Conservation (phyloP, 2,113 vertebrate genomes). For the Bungarus multicinctus region DNA sequence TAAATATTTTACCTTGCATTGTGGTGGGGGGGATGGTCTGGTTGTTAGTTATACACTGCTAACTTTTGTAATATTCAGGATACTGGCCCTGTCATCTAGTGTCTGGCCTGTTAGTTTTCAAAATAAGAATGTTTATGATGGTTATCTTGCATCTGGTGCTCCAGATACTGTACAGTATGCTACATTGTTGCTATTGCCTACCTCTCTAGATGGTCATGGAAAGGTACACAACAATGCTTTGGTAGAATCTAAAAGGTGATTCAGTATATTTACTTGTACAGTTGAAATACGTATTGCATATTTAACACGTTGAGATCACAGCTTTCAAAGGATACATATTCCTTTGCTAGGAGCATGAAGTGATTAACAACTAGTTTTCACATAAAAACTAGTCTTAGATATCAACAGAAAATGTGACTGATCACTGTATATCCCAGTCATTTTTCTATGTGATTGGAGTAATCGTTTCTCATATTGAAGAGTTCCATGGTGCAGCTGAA, state of each 20-base stretch:
- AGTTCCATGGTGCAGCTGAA: constrained; percentile 66
- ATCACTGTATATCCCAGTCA: constrained; percentile 64
- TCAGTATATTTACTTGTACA: neutral
- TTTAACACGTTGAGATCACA: neutral
- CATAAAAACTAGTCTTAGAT: constrained; percentile 1
- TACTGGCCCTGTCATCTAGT: neutral
- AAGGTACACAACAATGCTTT: neutral
- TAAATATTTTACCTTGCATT: neutral
- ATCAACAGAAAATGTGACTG: constrained; percentile 51
- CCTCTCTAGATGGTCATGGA: neutral
- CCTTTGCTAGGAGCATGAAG: neutral
- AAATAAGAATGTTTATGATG: neutral
- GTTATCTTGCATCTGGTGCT: neutral
- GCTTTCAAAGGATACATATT: neutral
- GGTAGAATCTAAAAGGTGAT: neutral
- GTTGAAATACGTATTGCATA: neutral
- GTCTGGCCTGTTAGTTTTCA: neutral
- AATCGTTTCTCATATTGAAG: constrained; percentile 66
- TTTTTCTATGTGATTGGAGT: constrained; percentile 72
- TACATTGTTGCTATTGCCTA: neutral
- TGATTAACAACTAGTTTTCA: neutral
- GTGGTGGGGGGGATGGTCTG: neutral
- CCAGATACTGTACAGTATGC: neutral
- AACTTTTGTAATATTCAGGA: neutral
- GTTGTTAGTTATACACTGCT: neutral